Evolutionary conservation across 2,888 invertebrate genomes (phyloP).

Genomic region (Bugulina stolonifera): DNA sequence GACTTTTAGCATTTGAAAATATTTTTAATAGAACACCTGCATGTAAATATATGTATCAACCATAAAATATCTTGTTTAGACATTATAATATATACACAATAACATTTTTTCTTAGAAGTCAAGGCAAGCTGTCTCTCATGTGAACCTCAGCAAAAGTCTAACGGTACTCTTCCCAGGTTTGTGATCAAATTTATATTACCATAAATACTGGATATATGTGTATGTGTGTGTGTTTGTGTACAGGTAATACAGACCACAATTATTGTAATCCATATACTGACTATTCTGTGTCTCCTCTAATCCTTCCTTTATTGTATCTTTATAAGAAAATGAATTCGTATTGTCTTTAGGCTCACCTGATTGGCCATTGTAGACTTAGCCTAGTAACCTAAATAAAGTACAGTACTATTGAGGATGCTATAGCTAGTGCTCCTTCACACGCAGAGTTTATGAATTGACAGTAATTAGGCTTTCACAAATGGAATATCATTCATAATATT

Average conservation of each 20-base stretch:
- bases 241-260: neutral
- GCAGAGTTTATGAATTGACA: neutral
- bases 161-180: too few relatives aligned
- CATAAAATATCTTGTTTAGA: too few relatives aligned
- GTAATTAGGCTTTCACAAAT: neutral
- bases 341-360: neutral
- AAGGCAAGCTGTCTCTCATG: too few relatives aligned
- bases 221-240: too few relatives aligned
- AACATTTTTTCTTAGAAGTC: too few relatives aligned
- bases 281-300: neutral
- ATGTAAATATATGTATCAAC: too few relatives aligned
- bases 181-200: too few relatives aligned
- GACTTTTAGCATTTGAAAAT: too few relatives aligned
- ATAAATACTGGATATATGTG: too few relatives aligned
- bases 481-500: neutral
- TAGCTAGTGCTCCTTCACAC: neutral
- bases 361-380: neutral
- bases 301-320: neutral
- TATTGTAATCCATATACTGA: neutral
- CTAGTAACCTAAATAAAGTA: neutral
- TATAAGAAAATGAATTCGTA: neutral
- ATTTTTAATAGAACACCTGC: too few relatives aligned
- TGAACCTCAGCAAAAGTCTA: too few relatives aligned
- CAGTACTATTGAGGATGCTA: neutral
- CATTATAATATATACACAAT: too few relatives aligned